phyloP scores from a whole-genome alignment of 2,888 invertebrate genomes.

The Macrosiphum euphorbiae region DNA sequence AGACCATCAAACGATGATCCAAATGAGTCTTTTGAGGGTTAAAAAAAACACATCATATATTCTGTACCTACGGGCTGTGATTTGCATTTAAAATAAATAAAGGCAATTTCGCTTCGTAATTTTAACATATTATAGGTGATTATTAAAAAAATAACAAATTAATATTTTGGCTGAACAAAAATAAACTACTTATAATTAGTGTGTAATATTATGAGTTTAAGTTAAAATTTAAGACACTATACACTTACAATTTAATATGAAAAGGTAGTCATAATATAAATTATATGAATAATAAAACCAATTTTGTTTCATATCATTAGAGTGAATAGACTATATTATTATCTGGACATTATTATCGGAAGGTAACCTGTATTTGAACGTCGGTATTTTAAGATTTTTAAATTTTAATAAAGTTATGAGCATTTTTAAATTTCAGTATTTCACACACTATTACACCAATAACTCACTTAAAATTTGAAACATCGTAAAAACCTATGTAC shows the following conservation, averaged over 20 bases:
- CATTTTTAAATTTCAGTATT: neutral
- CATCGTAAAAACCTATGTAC: neutral
- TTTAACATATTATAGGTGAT: neutral
- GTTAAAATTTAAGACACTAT: neutral
- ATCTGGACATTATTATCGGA: neutral
- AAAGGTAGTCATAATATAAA: neutral
- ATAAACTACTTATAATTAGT: neutral
- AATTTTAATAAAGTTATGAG: neutral
- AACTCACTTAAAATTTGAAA: neutral
- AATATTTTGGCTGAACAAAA: neutral
- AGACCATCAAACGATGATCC: constrained; percentile 8
- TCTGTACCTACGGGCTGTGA: neutral
- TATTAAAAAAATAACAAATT: neutral
- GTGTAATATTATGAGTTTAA: neutral
- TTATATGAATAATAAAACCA: neutral
- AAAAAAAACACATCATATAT: neutral
- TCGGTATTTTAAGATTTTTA: neutral
- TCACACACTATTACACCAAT: neutral
- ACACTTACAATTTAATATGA: too few species aligned
- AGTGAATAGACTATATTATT: neutral
- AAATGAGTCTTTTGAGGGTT: neutral
- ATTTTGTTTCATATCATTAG: neutral
- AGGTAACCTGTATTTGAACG: neutral
- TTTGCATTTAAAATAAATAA: neutral
- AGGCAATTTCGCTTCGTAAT: neutral